phyloP scores from a whole-genome alignment of 1,140 invertebrate genomes.

The Drosophila lacteicornis region DNA sequence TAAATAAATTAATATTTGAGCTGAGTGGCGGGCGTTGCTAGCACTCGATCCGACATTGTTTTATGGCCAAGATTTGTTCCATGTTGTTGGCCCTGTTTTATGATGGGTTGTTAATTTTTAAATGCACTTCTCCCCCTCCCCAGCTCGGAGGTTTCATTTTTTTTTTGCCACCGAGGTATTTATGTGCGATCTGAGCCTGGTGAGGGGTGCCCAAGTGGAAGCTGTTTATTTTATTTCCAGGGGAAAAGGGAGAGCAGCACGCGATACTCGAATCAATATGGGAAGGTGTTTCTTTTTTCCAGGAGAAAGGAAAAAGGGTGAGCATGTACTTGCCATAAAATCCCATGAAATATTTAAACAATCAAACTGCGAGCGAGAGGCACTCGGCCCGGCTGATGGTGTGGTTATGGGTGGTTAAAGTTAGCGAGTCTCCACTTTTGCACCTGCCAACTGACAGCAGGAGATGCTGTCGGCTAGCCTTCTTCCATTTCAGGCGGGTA shows the following conservation, averaged over 20 bases:
- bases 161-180: constrained; percentile 31
- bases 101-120: constrained; percentile 59
- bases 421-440: constrained; percentile 58
- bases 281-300: neutral
- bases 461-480: constrained; percentile 17
- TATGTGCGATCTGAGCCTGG: constrained; percentile 27
- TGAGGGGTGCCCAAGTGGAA: constrained; percentile 34
- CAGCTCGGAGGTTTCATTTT: neutral
- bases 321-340: constrained; percentile 56
- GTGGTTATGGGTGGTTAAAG: constrained; percentile 53
- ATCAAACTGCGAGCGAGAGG: constrained; percentile 57
- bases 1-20: constrained; percentile 76
- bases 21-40: constrained; percentile 24
- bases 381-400: constrained; percentile 49
- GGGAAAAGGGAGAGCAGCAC: constrained; percentile 7
- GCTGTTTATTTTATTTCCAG: constrained; percentile 50
- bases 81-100: constrained; percentile 44
- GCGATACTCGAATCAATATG: constrained; percentile 52
- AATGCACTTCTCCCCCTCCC: constrained; percentile 43
- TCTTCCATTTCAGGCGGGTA: constrained; percentile 24
- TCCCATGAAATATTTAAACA: constrained; percentile 78
- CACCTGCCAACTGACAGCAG: constrained; percentile 62
- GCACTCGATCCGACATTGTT: constrained; percentile 44
- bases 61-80: constrained; percentile 54
- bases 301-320: constrained; percentile 17